Conservation (phyloP, 2,113 vertebrate genomes). For the Pseudopipra pipra region DNA sequence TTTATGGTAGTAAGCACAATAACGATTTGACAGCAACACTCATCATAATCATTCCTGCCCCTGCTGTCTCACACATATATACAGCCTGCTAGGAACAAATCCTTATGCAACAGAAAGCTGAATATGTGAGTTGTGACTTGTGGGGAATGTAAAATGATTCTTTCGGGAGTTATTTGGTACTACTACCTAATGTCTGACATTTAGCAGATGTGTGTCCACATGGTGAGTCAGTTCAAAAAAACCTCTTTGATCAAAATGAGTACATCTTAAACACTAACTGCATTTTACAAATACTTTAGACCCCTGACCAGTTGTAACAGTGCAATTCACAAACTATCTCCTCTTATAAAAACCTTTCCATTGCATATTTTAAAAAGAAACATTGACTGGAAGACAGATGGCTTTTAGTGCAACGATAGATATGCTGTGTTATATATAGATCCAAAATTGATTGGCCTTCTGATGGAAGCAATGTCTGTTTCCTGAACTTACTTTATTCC, state of each 20-base stretch:
- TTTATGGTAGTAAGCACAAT: neutral
- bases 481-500: slow-evolving; percentile 14
- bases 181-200: neutral
- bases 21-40: slow-evolving; percentile 16
- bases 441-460: slow-evolving; percentile 28
- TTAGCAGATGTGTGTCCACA: slow-evolving; percentile 7
- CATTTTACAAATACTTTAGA: slow-evolving; percentile 1
- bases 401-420: neutral
- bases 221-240: neutral
- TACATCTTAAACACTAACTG: neutral
- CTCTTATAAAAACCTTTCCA: neutral
- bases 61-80: slow-evolving; percentile 7
- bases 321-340: neutral
- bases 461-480: neutral
- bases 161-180: neutral
- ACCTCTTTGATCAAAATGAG: slow-evolving; percentile 3
- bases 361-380: neutral
- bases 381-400: neutral
- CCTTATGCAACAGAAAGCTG: neutral
- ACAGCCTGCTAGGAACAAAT: slow-evolving; percentile 2
- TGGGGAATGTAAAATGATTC: slow-evolving; percentile 23
- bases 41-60: neutral
- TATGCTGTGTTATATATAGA: neutral
- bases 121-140: neutral
- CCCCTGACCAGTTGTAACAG: neutral